Evolutionary conservation across 2,113 vertebrate species (phyloP), one percentile per base, ranked within the genome.

Genomic region (Rhinolophus ferrumequinum): DNA sequence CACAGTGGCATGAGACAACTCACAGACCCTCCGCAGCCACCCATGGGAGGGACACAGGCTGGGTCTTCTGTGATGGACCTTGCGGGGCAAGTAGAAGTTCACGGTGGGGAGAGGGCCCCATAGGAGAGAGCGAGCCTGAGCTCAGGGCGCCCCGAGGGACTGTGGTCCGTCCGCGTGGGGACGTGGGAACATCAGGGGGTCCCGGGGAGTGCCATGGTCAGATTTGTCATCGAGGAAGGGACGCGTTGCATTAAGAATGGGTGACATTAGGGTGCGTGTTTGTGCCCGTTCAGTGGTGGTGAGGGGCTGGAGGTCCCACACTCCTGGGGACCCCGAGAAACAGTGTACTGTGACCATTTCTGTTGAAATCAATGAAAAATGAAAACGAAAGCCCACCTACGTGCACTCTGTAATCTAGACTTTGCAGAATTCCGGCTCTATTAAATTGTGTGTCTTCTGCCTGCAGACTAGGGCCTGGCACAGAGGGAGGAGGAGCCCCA

Each of bases 201-300:
- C 24, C 38, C 38, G 15, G 2, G 14, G 38, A 10, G 69, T 2
- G 30, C 50, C 6, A 2, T 0, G 1, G 35, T 26, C 5, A 2
- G 79, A 3, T 21, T 0, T 35, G 19, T 33, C 28, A 0, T 56
- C 16, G 4, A 15, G 79, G 28, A 28, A 38, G 75, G 22, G 1
- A 1, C 0, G 1, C 10, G 66, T 24, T 64, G 9, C 3, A 0
- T 72, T 26, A 5, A 66, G 38, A 33, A 38, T 22, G 30, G 22
- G 0, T 21, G 19, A 2, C 73, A 60, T 44, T 5, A 18, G 28
- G 66, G 30, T 26, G 64, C 14, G 9, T 50, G 26, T 50, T 70
- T 35, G 33, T 9, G 2, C 8, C 54, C 41, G 18, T 14, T 33
- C n/a, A 15, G 9, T 33, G 38, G 30, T 58, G 28, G 10, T 24